Evolutionary conservation across 2,797 vertebrate genomes (phyloP), one percentile per base, ranked within the genome.

Genomic region (Pterois miles): DNA sequence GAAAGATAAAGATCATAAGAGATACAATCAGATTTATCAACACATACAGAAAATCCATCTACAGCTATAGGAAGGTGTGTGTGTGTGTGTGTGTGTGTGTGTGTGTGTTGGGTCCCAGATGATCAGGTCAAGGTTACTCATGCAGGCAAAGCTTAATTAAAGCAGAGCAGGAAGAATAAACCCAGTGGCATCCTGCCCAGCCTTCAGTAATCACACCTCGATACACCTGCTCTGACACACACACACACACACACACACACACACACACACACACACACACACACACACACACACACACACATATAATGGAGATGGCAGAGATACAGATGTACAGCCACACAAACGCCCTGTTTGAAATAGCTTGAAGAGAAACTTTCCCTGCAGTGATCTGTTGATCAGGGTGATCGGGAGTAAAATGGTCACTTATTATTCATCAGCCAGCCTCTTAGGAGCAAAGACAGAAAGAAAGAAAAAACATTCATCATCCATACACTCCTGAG

Each of bases 61-160:
- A 14, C 22, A 72, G 18, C 22, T 53, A 38, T 29, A 38, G 9
- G 14, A 63, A 23, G 9, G 25, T 50, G 68, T 20, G 54, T 58
- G 38, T 48, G 40, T 33, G 76, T 46, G 52, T 69, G 57, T 31
- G 43, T 62, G 73, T 57, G 56, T n/a, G 68, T 27, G 12, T 52
- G 43, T 52, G 34, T 54, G 50, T 31, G 31, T 56, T 67, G 36
- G 64, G 69, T 71, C 20, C 54, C 64, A 86, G 67, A 66, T 83
- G 76, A 82, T 80, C 74, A 69, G 87, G 89, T 88, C 78, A 88
- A 90, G 87, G 89, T 90, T 86, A 90, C 78, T 84, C 85, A 88
- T 71, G 71, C 74, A 80, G 74, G 65, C 84, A 75, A 82, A 80
- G 78, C 67, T 80, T 91, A 89, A 93, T 93, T 93, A 93, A 91